Evolutionary conservation across 2,888 invertebrate genomes (phyloP), one percentile per base, ranked within the genome.

Genomic region (Sphaerophoria rueppellii): DNA sequence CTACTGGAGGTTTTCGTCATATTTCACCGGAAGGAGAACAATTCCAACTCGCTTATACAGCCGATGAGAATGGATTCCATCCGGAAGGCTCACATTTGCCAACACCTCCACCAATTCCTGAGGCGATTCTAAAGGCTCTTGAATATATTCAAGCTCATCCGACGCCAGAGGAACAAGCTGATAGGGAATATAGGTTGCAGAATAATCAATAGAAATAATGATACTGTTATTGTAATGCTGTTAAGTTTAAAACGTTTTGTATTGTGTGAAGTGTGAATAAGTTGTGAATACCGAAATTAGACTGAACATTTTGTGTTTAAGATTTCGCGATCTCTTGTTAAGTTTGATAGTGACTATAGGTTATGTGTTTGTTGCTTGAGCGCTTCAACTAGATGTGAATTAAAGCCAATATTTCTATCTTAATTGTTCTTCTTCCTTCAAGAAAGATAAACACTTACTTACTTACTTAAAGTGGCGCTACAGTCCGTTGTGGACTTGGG

Each of bases 101-200:
- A 35, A 90, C 89, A 6, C 89, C 91, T 73, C 91, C 91, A 87
- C 90, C 91, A 88, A 90, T 89, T 74, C 91, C 91, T 70, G 87
- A 4, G 3, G 87, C 87, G 24, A 90, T 91, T 52, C 87, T 89
- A 12, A 88, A 77, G 46, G 85, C 89, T 1, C 81, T 91, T 87
- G 89, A 89, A 82, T 91, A 90, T 81, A 91, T 90, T 85, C 87
- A 88, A 58, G 88, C 89, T n/a, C 90, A 91, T 77, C 90, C 91
- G 60, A 88, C 89, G 5, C 85, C 87, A 2, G 91, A 91, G 72
- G 91, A 91, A 69, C 57, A 88, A 77, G 87, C 88, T 12, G 90
- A 90, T 12, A 78, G 70, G 71, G 73, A 78, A 70, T 46, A 50
- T n/a, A 69, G 85, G 5, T 57, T 77, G 54, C 70, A 70, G 43